phyloP scores from a whole-genome alignment of 2,113 vertebrate species.

The Pyxicephalus adspersus region DNA sequence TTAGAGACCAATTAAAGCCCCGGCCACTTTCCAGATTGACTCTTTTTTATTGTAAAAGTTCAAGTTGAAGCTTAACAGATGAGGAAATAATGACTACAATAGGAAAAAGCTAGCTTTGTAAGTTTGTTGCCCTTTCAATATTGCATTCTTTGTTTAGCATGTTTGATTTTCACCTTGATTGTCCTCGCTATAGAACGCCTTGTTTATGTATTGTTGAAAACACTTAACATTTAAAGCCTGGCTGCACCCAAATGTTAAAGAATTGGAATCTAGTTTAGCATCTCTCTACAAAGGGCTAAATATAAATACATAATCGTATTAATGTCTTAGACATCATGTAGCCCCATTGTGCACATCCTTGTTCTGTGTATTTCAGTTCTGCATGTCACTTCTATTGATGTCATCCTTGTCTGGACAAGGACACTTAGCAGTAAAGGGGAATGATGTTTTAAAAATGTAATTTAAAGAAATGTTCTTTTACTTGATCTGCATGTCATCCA shows the following conservation, averaged over 20 bases:
- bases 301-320: not conserved
- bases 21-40: no score
- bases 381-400: conserved; percentile 10
- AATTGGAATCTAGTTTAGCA: not conserved
- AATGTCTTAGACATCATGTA: not conserved
- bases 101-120: not conserved
- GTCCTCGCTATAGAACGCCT: not conserved
- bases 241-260: not conserved
- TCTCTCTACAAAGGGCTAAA: not conserved
- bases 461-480: not conserved
- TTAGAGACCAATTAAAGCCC: no score
- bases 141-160: not conserved
- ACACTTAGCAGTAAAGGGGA: not conserved
- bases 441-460: conserved; percentile 14
- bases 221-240: conserved; percentile 1
- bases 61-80: no score
- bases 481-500: not conserved
- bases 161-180: not conserved
- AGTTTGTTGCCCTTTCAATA: not conserved
- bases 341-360: not conserved
- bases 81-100: not conserved
- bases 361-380: not conserved
- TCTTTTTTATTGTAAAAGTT: not conserved
- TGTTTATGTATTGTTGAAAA: not conserved
- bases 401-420: not conserved